Evolutionary conservation across 2,113 vertebrate species (phyloP).

Genomic region (Aptenodytes patagonicus): DNA sequence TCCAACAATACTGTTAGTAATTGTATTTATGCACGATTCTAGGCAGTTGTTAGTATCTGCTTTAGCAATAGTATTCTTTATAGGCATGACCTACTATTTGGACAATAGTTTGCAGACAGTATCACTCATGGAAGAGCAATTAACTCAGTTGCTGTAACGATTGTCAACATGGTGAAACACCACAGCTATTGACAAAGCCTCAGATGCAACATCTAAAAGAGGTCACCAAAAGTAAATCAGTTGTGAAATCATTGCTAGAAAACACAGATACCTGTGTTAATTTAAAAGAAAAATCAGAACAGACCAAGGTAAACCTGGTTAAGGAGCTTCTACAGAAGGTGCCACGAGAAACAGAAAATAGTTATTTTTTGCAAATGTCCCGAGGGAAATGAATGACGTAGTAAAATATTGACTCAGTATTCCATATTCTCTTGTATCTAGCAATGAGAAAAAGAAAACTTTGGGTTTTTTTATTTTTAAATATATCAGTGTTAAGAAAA

Average conservation of each 20-base stretch:
- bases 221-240: not conserved
- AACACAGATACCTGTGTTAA: not conserved
- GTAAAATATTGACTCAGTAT: not conserved
- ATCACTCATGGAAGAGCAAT: not conserved
- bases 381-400: not conserved
- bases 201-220: not conserved
- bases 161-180: not conserved
- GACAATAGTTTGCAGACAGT: not conserved
- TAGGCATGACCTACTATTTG: not conserved
- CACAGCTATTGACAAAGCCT: not conserved
- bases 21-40: not conserved
- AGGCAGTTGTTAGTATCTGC: not conserved
- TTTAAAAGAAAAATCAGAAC: not conserved
- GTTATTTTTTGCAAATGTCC: not conserved
- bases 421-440: not conserved
- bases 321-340: not conserved
- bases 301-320: not conserved
- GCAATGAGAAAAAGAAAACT: not conserved
- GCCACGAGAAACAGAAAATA: not conserved
- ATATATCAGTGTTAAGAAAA: not conserved
- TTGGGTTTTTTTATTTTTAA: not conserved
- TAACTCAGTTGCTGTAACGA: not conserved
- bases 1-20: fast-evolving
- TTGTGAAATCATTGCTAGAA: not conserved
- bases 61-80: not conserved